Percentiles rank a stretch among this genome's conserved stretches.
Evolutionary conservation across 1,140 invertebrate genomes (phyloP).

Genomic region (Pseudachorutes palmiensis): DNA sequence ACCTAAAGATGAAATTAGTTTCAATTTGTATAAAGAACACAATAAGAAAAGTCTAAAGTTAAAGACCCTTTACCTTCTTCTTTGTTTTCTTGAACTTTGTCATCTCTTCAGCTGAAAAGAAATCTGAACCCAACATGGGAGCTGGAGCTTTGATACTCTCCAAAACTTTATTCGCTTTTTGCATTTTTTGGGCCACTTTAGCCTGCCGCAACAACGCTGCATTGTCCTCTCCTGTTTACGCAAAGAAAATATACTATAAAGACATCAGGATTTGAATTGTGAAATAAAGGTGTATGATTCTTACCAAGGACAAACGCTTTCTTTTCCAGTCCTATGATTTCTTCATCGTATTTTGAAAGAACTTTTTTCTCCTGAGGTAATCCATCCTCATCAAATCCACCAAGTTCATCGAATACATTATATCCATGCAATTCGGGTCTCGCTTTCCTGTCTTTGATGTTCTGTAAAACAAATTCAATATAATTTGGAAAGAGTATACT

Average conservation of each 20-base stretch:
- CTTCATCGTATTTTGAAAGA: constrained; percentile 91
- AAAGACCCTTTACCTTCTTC: constrained; percentile 60
- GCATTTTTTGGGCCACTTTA: constrained; percentile 44
- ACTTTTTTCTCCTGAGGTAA: constrained; percentile 59
- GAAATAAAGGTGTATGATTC: constrained; percentile 29
- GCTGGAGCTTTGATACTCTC: constrained; percentile 61
- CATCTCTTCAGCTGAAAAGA: constrained; percentile 75
- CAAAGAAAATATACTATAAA: constrained; percentile 12
- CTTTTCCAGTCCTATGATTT: constrained; percentile 71
- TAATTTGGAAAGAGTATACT: too few relatives aligned
- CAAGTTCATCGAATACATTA: constrained; percentile 75
- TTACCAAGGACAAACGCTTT: constrained; percentile 71
- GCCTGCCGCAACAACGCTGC: constrained; percentile 39
- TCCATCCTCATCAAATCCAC: constrained; percentile 70
- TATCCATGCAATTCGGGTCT: constrained; percentile 57
- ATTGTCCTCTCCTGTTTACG: constrained; percentile 29
- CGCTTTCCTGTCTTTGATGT: constrained; percentile 74
- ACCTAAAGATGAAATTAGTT: constrained; percentile 29
- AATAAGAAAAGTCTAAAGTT: constrained; percentile 16
- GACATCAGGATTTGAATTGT: too few relatives aligned
- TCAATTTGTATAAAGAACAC: not conserved
- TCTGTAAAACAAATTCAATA: constrained; percentile 48
- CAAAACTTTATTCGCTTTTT: constrained; percentile 54
- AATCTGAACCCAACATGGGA: constrained; percentile 73
- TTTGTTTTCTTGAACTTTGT: constrained; percentile 87